phyloP scores from a whole-genome alignment of 2,113 vertebrate genomes.

The Channa argus region DNA sequence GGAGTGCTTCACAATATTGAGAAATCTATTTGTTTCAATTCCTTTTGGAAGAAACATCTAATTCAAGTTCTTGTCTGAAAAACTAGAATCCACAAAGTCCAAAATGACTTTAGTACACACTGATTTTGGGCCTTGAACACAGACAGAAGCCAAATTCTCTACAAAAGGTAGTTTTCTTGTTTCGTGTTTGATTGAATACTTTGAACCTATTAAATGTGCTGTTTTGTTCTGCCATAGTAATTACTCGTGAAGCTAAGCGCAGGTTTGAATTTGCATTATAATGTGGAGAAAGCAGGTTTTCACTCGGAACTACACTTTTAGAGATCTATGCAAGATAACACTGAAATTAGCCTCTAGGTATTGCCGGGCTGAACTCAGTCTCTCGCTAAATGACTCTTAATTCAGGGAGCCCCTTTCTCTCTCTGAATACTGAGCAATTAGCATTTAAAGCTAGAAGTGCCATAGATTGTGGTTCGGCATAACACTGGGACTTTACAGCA shows the following conservation, averaged over 20 bases:
- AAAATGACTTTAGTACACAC: constrained; percentile 67
- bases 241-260: constrained; percentile 45
- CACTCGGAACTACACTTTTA: constrained; percentile 18
- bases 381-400: constrained; percentile 79
- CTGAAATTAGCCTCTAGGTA: constrained; percentile 67
- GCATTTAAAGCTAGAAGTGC: constrained; percentile 71
- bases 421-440: constrained; percentile 66
- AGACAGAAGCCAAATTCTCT: constrained; percentile 57
- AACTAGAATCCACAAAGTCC: constrained; percentile 71
- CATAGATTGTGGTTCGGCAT: constrained; percentile 66
- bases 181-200: constrained; percentile 51
- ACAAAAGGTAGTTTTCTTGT: constrained; percentile 51
- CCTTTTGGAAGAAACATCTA: constrained; percentile 62
- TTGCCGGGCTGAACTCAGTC: constrained; percentile 60
- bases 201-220: constrained; percentile 58
- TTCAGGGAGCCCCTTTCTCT: constrained; percentile 68
- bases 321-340: constrained; percentile 42
- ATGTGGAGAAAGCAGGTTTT: constrained; percentile 43
- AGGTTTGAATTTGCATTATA: constrained; percentile 64
- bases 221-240: constrained; percentile 54
- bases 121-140: constrained; percentile 51
- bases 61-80: constrained; percentile 66
- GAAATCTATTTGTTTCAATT: constrained; percentile 54
- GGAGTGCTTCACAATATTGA: constrained; percentile 29
- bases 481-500: constrained; percentile 56